A percentile compares a stretch with the other conserved stretches of the same genome.
phyloP scores from a whole-genome alignment of 2,113 vertebrate species.

The Notothenia coriiceps region DNA sequence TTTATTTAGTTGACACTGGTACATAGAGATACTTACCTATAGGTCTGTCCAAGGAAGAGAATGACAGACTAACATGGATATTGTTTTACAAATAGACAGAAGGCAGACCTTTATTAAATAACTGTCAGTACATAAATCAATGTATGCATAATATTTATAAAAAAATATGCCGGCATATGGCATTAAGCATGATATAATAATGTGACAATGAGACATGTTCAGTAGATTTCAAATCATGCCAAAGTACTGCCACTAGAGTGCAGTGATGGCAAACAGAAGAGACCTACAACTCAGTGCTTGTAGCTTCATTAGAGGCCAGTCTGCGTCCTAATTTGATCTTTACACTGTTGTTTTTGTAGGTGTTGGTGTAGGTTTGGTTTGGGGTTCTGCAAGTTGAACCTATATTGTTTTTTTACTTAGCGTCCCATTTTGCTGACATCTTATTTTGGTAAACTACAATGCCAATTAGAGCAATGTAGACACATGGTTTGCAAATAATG shows the following conservation, averaged over 20 bases:
- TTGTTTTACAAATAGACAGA: background rate
- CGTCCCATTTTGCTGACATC: background rate
- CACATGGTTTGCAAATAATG: too few relatives aligned
- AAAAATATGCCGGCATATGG: too few relatives aligned
- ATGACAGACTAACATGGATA: background rate
- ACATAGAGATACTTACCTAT: background rate
- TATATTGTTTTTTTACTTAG: background rate
- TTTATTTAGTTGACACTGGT: background rate
- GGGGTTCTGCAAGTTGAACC: background rate
- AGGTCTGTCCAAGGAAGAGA: background rate
- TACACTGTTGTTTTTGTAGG: background rate
- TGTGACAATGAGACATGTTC: background rate
- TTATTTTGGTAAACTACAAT: background rate
- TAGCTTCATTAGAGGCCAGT: background rate
- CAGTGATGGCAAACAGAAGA: conserved; percentile 40
- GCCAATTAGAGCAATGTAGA: background rate
- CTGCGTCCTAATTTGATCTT: background rate
- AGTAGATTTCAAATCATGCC: background rate
- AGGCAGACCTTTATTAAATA: background rate
- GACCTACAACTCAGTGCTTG: background rate
- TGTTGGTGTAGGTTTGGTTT: background rate
- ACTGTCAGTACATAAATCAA: background rate
- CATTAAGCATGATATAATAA: background rate
- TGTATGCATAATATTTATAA: background rate
- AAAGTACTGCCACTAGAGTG: conserved; percentile 56